These are phyloP conservation scores for Coenonympha glycerion DNA, from an alignment of 2,888 invertebrate genomes.

Conservation along the genomic window DNA sequence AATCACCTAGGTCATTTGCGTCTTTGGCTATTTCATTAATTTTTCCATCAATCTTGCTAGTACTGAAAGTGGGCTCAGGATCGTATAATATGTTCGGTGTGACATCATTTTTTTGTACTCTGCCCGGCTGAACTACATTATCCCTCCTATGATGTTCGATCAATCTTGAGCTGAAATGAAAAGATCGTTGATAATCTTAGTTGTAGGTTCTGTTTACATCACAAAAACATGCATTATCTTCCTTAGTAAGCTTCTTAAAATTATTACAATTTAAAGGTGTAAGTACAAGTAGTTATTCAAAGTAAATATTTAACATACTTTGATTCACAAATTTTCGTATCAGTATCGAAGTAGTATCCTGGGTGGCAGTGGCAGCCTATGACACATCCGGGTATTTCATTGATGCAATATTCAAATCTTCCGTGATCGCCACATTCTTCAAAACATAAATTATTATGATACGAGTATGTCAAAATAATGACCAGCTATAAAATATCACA, in stretches of 20 bases:
- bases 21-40: slow-evolving; percentile 50
- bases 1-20: slow-evolving; percentile 59
- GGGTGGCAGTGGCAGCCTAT: slow-evolving; percentile 67
- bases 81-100: slow-evolving; percentile 12
- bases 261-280: too few species aligned
- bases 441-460: slow-evolving; percentile 16
- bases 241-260: too few species aligned
- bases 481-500: background rate
- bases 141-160: slow-evolving; percentile 42
- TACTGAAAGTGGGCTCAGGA: slow-evolving; percentile 30
- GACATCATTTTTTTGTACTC: slow-evolving; percentile 21
- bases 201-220: too few species aligned
- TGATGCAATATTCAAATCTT: slow-evolving; percentile 64
- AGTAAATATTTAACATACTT: slow-evolving; percentile 41
- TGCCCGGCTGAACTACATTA: slow-evolving; percentile 38
- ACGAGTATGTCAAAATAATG: too few species aligned
- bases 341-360: slow-evolving; percentile 66
- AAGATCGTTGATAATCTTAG: background rate
- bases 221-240: too few species aligned
- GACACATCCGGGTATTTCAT: slow-evolving; percentile 61
- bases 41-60: slow-evolving; percentile 37
- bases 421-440: slow-evolving; percentile 65
- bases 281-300: too few species aligned
- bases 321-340: slow-evolving; percentile 64
- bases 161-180: slow-evolving; percentile 43